Evolutionary conservation across 30 jellyfish, hydroid and myxozoan species (phyloP).

Genomic region (Hydractinia echinata): DNA sequence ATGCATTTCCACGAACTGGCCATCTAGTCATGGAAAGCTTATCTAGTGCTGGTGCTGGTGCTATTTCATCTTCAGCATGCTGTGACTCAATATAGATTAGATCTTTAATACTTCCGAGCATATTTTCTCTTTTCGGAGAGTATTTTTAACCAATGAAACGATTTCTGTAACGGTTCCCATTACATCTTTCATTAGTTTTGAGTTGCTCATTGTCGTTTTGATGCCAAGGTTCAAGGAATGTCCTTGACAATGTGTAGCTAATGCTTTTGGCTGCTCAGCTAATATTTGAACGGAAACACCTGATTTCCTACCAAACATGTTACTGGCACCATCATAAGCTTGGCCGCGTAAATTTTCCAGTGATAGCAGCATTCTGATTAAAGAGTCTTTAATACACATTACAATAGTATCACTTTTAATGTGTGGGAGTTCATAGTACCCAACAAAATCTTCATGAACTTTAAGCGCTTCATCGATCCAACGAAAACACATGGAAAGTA

Average conservation of each 20-base stretch:
- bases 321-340: constrained; percentile 38
- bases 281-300: constrained; percentile 37
- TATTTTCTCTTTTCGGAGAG: no score
- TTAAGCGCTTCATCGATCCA: constrained; percentile 34
- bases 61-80: no score
- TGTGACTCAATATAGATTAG: no score
- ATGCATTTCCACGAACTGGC: no score
- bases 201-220: no score
- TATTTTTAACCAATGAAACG: no score
- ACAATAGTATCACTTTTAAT: constrained; percentile 46
- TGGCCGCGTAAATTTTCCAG: constrained; percentile 25
- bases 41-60: no score
- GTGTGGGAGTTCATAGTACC: constrained; percentile 37
- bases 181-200: no score
- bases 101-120: no score
- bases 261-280: constrained; percentile 25
- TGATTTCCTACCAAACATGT: constrained; percentile 22
- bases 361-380: constrained; percentile 19
- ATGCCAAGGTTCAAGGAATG: not conserved
- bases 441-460: constrained; percentile 36
- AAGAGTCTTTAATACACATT: no score
- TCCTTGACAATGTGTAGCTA: constrained; percentile 28
- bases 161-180: no score
- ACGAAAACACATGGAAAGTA: constrained; percentile 25
- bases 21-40: no score